Base-by-base conservation (phyloP, 2,888 invertebrate genomes). In the Endotricha flammealis region DNA sequence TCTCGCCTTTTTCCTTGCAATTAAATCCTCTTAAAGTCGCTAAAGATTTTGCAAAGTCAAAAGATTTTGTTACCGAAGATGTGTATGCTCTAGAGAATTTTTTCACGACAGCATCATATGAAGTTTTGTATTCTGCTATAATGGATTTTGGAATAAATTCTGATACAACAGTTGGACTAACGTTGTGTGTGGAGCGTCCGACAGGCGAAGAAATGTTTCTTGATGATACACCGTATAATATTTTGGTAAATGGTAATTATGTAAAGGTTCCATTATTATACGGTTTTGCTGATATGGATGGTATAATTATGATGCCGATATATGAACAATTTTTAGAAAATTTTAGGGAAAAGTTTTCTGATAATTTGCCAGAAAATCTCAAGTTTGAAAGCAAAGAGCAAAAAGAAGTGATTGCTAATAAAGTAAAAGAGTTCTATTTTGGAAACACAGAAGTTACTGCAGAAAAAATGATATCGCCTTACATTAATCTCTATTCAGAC, bases 401-500 rank as follows among this genome's bases (percentile, higher is more conserved):
- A 32, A 66, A 42, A 32, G 41, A 60, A 20, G 30, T 44, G 30
- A 38, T 70, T 0, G 51, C 53, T 3, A 35, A 43, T 16, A 36
- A 34, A 33, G 39, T 67, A 1, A 70, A 64, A 42, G 32, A 57
- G 4, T 68, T 64, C 47, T 71, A 70, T 47, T 76, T 74, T 43
- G 69, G 65, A 5, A 40, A 58, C n/a, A 28, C 54, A 5, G 24
- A 42, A 2, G 44, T 71, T 4, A 39, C 39, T 1, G 43, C 48
- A 24, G 39, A 40, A 0, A 56, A 41, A 3, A 24, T 58, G 24
- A 25, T 56, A 10, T 5, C 33, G 7, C n/a, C n/a, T n/a, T 67
- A 44, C 22, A 36, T 60, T 9, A 44, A 62, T 28, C 73, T 53
- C 23, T 55, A 59, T 30, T 41, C 66, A 3, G 83, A 91, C 12